Base-by-base conservation (phyloP, 2,113 vertebrate species). In the Arothron firmamentum region DNA sequence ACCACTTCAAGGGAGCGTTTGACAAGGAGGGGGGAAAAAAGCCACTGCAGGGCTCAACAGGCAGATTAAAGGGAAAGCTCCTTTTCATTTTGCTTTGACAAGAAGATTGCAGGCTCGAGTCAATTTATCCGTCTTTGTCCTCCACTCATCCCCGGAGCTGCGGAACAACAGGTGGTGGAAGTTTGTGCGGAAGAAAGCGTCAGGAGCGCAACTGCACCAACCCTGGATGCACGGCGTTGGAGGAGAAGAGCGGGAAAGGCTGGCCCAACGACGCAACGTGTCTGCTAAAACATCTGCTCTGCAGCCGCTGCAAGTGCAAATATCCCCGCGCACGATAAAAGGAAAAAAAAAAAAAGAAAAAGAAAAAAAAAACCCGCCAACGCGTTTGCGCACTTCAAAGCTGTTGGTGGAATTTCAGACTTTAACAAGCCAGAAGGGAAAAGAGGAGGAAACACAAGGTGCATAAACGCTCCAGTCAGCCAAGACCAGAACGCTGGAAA, bases 251-350 rank as follows among this genome's bases (percentile, higher is more conserved):
- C 25, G 2, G 41, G 6, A 65, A 67, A 72, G 10, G 12, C 34
- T 21, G 50, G 45, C 38, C 38, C 41, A 69, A 68, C 64, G 19
- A 62, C 74, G 56, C 59, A 17, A 50, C 62, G 58, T 51, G 65
- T 52, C 55, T 49, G 21, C 31, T 7, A 50, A 48, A 70, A 84
- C 83, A 88, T 88, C 88, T 89, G 86, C 69, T 74, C 18, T 64
- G 77, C 88, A 89, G 88, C 67, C 72, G 55, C 62, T 75, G 84
- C 77, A 80, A 82, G 81, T 84, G 70, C 66, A 76, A 75, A 85
- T 79, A 73, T 79, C 66, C 71, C 59, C 31, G 38, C 5, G 38
- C 58, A 74, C 56, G 75, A 80, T 78, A 65, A 82, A 82, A 73
- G 23, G 9, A 11, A 38, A 12, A 38, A 42, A 59, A 28, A 28